Evolutionary conservation across 1,140 invertebrate species (phyloP).

Genomic region (Leptoteleia sp.): DNA sequence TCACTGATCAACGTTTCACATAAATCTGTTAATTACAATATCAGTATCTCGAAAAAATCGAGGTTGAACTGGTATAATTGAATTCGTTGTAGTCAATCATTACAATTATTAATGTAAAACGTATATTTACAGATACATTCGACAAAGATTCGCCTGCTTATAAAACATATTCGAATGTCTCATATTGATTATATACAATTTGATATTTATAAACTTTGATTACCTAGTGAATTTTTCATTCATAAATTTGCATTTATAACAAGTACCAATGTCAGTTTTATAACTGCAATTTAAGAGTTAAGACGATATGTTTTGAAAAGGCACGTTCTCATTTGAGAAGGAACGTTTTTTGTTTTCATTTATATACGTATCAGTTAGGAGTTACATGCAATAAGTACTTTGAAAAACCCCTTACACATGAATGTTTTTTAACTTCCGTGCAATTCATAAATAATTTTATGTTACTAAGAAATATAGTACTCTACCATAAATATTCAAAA

Average conservation of each 20-base stretch:
- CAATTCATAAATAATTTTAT: too few species aligned
- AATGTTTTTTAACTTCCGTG: too few species aligned
- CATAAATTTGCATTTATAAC: slow-evolving; percentile 41
- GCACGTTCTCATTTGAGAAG: slow-evolving; percentile 46
- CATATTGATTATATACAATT: slow-evolving; percentile 69
- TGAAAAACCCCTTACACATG: too few species aligned
- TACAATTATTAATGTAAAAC: slow-evolving; percentile 30
- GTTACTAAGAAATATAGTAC: too few species aligned
- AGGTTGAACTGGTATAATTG: slow-evolving; percentile 26
- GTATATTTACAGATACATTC: slow-evolving; percentile 70
- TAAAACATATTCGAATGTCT: slow-evolving; percentile 62
- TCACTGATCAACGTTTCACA: too few species aligned
- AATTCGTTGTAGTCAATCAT: slow-evolving; percentile 53
- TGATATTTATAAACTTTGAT: slow-evolving; percentile 60
- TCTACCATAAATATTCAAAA: too few species aligned
- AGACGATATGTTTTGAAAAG: slow-evolving; percentile 41
- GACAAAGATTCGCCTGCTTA: slow-evolving; percentile 60
- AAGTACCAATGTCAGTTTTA: slow-evolving; percentile 39
- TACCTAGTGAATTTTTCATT: slow-evolving; percentile 44
- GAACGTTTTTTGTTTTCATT: slow-evolving; percentile 19
- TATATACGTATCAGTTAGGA: background rate
- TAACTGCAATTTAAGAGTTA: slow-evolving; percentile 31
- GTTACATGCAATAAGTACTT: too few species aligned
- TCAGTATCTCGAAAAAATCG: slow-evolving; percentile 17
- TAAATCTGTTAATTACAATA: slow-evolving; percentile 25